phyloP scores from a whole-genome alignment of 2,797 vertebrate genomes.

The Pseudomugil tenellus region DNA sequence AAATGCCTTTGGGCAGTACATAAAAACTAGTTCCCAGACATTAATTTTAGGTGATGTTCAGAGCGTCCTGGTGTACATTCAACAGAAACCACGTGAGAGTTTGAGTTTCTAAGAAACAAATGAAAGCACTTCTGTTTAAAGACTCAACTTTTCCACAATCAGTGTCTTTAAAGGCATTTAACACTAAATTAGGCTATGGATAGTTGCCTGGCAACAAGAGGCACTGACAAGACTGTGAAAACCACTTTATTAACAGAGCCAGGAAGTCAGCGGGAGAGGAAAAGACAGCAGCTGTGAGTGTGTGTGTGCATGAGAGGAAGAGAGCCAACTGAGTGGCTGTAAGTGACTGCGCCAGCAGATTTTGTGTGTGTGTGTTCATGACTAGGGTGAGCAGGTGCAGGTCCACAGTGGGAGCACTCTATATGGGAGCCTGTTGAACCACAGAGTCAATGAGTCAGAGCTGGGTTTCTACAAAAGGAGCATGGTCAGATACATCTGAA shows the following conservation, averaged over 20 bases:
- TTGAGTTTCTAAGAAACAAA: constrained; percentile 1
- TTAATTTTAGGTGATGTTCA: neutral
- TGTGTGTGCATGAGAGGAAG: constrained; percentile 8
- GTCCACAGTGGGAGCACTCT: constrained; percentile 63
- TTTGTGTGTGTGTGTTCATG: constrained; percentile 44
- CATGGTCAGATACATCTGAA: constrained; percentile 12
- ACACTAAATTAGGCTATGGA: constrained; percentile 52
- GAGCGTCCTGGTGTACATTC: neutral
- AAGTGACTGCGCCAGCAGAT: constrained; percentile 53
- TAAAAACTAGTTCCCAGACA: constrained; percentile 4
- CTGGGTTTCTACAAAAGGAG: constrained; percentile 8
- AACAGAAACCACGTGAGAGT: constrained; percentile 2
- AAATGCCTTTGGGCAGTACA: neutral
- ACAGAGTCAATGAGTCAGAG: constrained; percentile 31
- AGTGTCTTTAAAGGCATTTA: constrained; percentile 41
- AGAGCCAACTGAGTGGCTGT: constrained; percentile 42
- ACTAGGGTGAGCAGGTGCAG: constrained; percentile 74
- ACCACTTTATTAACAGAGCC: constrained; percentile 68
- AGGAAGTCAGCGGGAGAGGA: constrained; percentile 76
- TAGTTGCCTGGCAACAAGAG: constrained; percentile 76
- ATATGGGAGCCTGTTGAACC: constrained; percentile 47
- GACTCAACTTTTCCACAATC: constrained; percentile 37
- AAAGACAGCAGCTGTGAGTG: constrained; percentile 65
- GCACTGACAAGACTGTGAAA: constrained; percentile 58
- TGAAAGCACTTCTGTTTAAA: constrained; percentile 25